Evolutionary conservation across 2,113 vertebrate genomes (phyloP).

Genomic region (Haemorhous mexicanus): DNA sequence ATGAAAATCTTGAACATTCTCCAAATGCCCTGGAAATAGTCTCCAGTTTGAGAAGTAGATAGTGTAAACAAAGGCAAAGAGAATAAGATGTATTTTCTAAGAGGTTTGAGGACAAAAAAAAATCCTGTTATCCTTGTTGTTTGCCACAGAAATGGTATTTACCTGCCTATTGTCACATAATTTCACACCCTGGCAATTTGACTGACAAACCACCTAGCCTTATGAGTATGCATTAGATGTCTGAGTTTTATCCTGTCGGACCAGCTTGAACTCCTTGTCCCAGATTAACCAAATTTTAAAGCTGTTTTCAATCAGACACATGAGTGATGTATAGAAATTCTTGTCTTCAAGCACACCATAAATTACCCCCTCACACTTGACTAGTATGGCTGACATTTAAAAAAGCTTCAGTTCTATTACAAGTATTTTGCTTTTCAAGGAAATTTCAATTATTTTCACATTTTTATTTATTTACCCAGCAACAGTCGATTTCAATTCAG

Average conservation of each 20-base stretch:
- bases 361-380: background rate
- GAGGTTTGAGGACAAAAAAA: background rate
- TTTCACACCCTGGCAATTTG: background rate
- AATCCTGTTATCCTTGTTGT: background rate
- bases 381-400: background rate
- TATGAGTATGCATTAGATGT: background rate
- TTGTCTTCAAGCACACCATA: background rate
- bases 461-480: background rate
- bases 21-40: background rate
- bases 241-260: background rate
- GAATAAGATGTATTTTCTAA: background rate
- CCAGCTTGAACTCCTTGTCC: background rate
- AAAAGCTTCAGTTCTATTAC: background rate
- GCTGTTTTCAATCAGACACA: background rate
- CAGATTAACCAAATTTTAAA: background rate
- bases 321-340: background rate
- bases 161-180: background rate
- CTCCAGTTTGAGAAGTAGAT: background rate
- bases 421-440: background rate
- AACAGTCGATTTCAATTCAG: background rate
- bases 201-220: background rate
- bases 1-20: background rate
- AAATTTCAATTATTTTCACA: background rate
- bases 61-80: background rate
- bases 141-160: background rate